Conservation (phyloP, 2,113 vertebrate genomes). For the Alces alces region DNA sequence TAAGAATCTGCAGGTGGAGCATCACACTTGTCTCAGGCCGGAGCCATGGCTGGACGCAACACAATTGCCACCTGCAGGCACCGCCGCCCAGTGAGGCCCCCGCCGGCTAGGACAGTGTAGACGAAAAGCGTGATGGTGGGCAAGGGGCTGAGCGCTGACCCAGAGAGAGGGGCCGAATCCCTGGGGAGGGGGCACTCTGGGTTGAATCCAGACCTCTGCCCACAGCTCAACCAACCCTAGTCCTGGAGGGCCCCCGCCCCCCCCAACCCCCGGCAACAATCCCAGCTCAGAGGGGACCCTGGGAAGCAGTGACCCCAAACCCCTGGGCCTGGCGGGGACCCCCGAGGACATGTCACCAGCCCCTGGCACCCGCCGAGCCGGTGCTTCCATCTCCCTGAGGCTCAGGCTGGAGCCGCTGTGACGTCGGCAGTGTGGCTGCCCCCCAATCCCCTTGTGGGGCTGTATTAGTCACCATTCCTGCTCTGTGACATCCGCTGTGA, state of each 20-base stretch:
- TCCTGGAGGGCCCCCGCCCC: neutral
- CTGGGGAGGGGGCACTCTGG: neutral
- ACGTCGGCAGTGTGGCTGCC: rapidly evolving
- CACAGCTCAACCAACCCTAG: neutral
- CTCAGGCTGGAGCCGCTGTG: neutral
- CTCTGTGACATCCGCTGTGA: rapidly evolving
- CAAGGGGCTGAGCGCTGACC: neutral
- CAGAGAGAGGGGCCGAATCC: neutral
- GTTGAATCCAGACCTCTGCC: neutral
- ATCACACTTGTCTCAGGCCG: rapidly evolving
- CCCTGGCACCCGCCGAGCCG: too few species aligned
- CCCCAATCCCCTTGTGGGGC: neutral
- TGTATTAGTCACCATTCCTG: rapidly evolving
- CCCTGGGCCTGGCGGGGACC: neutral
- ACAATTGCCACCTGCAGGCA: rapidly evolving
- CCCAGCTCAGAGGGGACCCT: neutral
- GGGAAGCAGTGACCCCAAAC: neutral
- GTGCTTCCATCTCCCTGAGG: rapidly evolving
- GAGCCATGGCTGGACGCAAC: neutral
- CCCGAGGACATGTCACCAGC: too few species aligned
- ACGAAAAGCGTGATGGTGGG: neutral
- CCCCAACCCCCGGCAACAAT: neutral
- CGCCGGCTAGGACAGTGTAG: rapidly evolving
- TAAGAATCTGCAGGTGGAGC: neutral
- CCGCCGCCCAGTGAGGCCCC: rapidly evolving